A percentile compares a stretch with the other conserved stretches of the same genome.
Evolutionary conservation across 2,797 vertebrate genomes (phyloP).

Genomic region (Apodemus agrarius): DNA sequence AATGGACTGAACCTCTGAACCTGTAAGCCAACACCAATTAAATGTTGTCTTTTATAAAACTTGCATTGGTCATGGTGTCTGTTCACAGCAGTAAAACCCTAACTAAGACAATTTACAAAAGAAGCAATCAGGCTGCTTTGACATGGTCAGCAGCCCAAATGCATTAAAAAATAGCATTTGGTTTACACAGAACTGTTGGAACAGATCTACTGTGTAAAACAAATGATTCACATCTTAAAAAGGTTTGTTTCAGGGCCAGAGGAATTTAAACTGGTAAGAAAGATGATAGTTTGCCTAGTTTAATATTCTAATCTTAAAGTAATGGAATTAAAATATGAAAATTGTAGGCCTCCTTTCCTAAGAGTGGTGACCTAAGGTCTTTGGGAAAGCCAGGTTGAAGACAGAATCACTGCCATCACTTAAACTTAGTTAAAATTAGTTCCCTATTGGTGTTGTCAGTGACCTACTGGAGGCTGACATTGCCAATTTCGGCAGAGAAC

Average conservation of each 20-base stretch:
- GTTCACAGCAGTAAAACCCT: too few relatives aligned
- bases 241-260: slow-evolving; percentile 74
- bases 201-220: slow-evolving; percentile 77
- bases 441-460: slow-evolving; percentile 26
- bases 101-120: too few relatives aligned
- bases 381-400: slow-evolving; percentile 47
- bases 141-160: slow-evolving; percentile 78
- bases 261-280: slow-evolving; percentile 69
- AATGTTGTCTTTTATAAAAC: too few relatives aligned
- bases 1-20: too few relatives aligned
- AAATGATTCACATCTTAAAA: slow-evolving; percentile 77
- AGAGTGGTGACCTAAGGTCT: slow-evolving; percentile 36
- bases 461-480: slow-evolving; percentile 62
- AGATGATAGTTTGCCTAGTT: slow-evolving; percentile 63
- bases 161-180: slow-evolving; percentile 73
- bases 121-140: slow-evolving; percentile 80
- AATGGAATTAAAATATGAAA: slow-evolving; percentile 69
- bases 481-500: slow-evolving; percentile 64
- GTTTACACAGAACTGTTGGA: slow-evolving; percentile 77
- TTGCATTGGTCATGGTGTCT: too few relatives aligned
- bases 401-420: slow-evolving; percentile 51
- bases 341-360: slow-evolving; percentile 48
- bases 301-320: slow-evolving; percentile 71
- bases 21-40: too few relatives aligned
- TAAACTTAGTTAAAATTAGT: slow-evolving; percentile 57